Conservation (phyloP, 2,113 vertebrate species). For the Heterochromis multidens region DNA sequence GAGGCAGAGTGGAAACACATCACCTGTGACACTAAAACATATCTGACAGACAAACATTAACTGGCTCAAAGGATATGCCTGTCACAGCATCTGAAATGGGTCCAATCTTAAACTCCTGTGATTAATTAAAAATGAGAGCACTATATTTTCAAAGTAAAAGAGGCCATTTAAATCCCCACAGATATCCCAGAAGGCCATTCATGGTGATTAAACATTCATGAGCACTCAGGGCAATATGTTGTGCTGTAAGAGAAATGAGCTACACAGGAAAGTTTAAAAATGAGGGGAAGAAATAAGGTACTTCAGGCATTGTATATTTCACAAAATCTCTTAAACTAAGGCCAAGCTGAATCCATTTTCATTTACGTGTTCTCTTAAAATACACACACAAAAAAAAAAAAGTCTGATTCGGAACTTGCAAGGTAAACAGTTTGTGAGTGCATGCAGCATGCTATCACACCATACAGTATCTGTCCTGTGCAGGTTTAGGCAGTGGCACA, state of each 20-base stretch:
- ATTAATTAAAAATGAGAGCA: neutral
- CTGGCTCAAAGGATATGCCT: neutral
- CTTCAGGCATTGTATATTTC: neutral
- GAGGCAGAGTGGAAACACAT: neutral
- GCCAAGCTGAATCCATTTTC: neutral
- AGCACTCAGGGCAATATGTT: neutral
- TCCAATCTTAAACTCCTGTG: neutral
- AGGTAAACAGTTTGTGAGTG: neutral
- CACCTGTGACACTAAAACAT: neutral
- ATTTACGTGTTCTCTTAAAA: neutral
- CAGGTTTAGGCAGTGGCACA: neutral
- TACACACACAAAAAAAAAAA: neutral
- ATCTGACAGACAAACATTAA: neutral
- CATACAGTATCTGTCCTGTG: neutral
- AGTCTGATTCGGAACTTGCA: neutral
- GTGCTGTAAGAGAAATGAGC: neutral
- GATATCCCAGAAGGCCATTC: neutral
- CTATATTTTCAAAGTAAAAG: neutral
- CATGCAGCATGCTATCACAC: slow-evolving; percentile 73
- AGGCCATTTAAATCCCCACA: neutral
- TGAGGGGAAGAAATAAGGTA: neutral
- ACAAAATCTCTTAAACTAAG: neutral
- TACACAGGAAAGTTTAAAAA: neutral
- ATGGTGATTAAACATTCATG: neutral
- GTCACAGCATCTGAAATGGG: neutral